Percentiles rank a stretch among this genome's conserved stretches.
These are phyloP conservation scores for Drosophila santomea DNA, from an alignment of 1,140 invertebrate genomes.

Conservation along the genomic window DNA sequence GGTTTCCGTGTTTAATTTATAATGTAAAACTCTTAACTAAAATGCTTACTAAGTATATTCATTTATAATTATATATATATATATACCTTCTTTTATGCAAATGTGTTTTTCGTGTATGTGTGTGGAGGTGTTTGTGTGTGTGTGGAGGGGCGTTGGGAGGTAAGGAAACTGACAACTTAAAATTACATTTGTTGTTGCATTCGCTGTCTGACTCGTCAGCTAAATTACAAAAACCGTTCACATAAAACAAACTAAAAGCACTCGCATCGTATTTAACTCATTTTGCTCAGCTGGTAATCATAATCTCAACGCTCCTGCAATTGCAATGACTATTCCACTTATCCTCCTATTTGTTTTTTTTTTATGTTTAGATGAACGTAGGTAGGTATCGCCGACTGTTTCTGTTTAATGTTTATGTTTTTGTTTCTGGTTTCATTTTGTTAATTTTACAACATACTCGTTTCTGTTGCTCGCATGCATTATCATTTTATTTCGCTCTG, in stretches of 20 bases:
- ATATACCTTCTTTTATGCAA: conserved; percentile 61
- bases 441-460: conserved; percentile 36
- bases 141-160: conserved; percentile 19
- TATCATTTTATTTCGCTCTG: conserved; percentile 47
- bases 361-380: conserved; percentile 72
- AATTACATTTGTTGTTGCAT: conserved; percentile 49
- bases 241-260: conserved; percentile 73
- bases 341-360: conserved; percentile 55
- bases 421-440: conserved; percentile 30
- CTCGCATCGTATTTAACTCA: conserved; percentile 56
- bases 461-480: conserved; percentile 57
- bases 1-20: conserved; percentile 60
- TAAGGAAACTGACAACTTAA: conserved; percentile 57
- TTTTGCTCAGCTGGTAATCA: conserved; percentile 52
- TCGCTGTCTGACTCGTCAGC: conserved; percentile 35
- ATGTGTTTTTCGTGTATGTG: conserved; percentile 59
- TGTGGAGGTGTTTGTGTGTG: conserved; percentile 34
- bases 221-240: conserved; percentile 59
- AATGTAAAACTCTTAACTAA: conserved; percentile 81
- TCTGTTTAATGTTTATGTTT: conserved; percentile 22
- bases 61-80: conserved; percentile 81
- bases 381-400: conserved; percentile 74
- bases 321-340: conserved; percentile 72
- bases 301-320: conserved; percentile 71
- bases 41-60: conserved; percentile 79